Evolutionary conservation across 2,888 invertebrate genomes (phyloP), one percentile per base, ranked within the genome.

Genomic region (Aphelenchoides bicaudatus): DNA sequence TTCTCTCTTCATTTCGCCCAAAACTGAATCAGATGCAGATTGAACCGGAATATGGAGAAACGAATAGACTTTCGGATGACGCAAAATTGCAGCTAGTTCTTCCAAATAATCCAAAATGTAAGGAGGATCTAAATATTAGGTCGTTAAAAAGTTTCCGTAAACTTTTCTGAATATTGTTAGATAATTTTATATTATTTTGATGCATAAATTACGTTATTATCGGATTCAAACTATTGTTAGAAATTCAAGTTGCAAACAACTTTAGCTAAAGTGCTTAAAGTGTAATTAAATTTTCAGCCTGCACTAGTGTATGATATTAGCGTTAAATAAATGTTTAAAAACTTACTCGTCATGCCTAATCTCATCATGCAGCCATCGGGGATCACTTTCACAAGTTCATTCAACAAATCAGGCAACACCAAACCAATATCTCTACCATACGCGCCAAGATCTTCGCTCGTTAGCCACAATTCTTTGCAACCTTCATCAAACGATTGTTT

Each of bases 1-100:
- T 80, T 98, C 94, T 31, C 98, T 83, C 81, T 90, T 91, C 96
- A 98, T 98, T 67, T 94, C 94, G 0, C 86, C 85, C 3, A 98
- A 82, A 2, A 98, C 93, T 57, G 87, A 86, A 81, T 98, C 92
- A 72, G 92, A 92, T n/a, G 91, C 96, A 0, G 91, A 89, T 82
- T 98, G 96, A 0, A 98, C 93, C 0, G 98, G 96, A 19, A 98
- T 88, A 81, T 98, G 98, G 0, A 98, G 85, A 79, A 98, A 98
- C 60, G 90, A 86, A 79, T 96, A 96, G 0, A 96, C 93, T 58
- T 88, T 82, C 0, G 91, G 90, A 80, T 93, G 90, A 52, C 75
- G 72, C 80, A 96, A 84, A 67, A 94, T 88, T 75, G 86, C 85
- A 0, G 90, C 87, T 56, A 96, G 88, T 78, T 91, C 89, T 80